Percentiles rank a stretch among this genome's conserved stretches.
These are phyloP conservation scores for Drosophila yooni DNA, from an alignment of 2,888 invertebrate species.

Conservation along the genomic window DNA sequence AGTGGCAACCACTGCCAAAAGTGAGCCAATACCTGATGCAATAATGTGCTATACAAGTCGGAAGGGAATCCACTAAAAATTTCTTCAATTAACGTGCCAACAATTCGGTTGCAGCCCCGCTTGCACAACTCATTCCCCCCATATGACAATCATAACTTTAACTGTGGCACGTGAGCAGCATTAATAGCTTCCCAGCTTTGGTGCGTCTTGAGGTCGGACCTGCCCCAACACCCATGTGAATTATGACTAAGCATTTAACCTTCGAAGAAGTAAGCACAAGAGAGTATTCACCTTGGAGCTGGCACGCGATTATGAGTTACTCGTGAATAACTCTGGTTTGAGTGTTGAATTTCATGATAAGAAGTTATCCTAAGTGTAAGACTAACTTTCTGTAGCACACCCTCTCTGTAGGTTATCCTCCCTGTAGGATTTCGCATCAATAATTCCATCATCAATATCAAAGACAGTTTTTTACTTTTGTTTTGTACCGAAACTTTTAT, in stretches of 20 bases:
- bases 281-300: not conserved
- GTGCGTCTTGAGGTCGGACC: constrained; percentile 36
- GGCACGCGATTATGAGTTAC: not conserved
- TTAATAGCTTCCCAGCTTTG: constrained; percentile 46
- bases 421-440: not conserved
- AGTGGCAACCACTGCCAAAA: constrained; percentile 68
- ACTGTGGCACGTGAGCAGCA: constrained; percentile 59
- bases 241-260: constrained; percentile 23
- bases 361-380: not conserved
- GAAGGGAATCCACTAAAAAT: constrained; percentile 30
- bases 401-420: not conserved
- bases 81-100: constrained; percentile 80
- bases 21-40: constrained; percentile 54
- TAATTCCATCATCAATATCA: not conserved
- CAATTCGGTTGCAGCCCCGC: constrained; percentile 15
- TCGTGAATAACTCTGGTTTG: not conserved
- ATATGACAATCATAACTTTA: constrained; percentile 67
- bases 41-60: constrained; percentile 24
- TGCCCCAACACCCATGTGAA: constrained; percentile 46
- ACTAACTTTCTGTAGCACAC: rapidly evolving
- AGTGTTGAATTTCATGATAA: not conserved
- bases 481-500: constrained; percentile 85
- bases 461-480: constrained; percentile 21
- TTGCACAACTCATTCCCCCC: constrained; percentile 49
- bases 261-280: constrained; percentile 4